phyloP scores from a whole-genome alignment of 1,140 invertebrate genomes.

The Laupala kohalensis region DNA sequence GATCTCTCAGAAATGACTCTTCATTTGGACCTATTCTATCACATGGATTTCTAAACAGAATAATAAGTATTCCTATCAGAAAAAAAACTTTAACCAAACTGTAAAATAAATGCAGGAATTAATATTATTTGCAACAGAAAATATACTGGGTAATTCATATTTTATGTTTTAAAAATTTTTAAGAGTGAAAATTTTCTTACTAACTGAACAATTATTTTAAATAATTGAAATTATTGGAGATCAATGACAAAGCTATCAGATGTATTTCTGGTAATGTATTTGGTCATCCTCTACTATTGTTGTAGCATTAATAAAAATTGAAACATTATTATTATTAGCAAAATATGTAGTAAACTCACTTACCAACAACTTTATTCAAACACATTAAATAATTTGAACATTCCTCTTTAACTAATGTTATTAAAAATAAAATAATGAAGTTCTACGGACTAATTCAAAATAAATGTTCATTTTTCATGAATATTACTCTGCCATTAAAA shows the following conservation, averaged over 20 bases:
- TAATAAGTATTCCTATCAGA: no score
- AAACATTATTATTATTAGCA: not conserved
- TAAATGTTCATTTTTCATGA: not conserved
- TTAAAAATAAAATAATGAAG: not conserved
- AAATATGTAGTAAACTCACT: not conserved
- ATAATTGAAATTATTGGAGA: not conserved
- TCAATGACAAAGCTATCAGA: no score
- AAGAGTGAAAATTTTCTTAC: no score
- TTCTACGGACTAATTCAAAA: not conserved
- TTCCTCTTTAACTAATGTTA: not conserved
- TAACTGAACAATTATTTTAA: not conserved
- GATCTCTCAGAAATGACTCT: not conserved
- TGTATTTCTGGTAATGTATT: no score
- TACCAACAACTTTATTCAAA: not conserved
- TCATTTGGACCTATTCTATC: not conserved
- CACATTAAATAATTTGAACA: not conserved
- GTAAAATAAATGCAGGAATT: no score
- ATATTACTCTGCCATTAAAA: not conserved
- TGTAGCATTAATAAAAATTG: not conserved
- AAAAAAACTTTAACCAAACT: no score
- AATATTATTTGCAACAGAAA: no score
- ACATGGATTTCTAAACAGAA: not conserved
- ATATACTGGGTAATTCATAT: no score
- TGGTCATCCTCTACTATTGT: no score
- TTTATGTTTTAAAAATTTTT: no score